Percentiles rank a stretch among this genome's conserved stretches.
Conservation (phyloP, 2,888 invertebrate species). For the Drosophila ustulata region DNA sequence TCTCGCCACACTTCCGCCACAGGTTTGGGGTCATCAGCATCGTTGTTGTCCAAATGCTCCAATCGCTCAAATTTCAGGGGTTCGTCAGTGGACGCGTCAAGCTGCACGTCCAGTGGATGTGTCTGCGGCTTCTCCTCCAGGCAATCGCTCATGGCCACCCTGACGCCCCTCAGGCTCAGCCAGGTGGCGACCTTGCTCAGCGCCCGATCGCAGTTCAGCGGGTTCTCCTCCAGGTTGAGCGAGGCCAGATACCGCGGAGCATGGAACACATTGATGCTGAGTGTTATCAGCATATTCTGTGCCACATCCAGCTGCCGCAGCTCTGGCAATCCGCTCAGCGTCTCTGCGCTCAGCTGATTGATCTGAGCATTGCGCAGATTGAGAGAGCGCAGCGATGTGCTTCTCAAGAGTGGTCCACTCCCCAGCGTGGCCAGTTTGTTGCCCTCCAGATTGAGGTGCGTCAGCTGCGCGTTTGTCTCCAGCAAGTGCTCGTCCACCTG, state of each 20-base stretch:
- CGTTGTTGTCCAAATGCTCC: constrained; percentile 44
- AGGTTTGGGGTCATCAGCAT: constrained; percentile 44
- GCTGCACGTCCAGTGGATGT: constrained; percentile 25
- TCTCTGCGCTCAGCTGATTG: constrained; percentile 86
- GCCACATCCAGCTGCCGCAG: constrained; percentile 87
- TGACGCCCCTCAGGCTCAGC: constrained; percentile 68
- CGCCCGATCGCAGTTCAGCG: constrained; percentile 86
- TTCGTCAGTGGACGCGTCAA: background rate
- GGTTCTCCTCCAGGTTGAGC: constrained; percentile 87
- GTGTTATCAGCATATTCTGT: constrained; percentile 87
- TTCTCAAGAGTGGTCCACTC: constrained; percentile 87
- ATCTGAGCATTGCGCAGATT: constrained; percentile 88
- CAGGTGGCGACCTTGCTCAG: constrained; percentile 69
- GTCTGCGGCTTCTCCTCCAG: constrained; percentile 36
- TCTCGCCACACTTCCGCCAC: constrained; percentile 53
- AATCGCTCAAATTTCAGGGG: constrained; percentile 77
- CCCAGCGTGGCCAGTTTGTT: constrained; percentile 87
- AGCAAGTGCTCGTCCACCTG: constrained; percentile 86
- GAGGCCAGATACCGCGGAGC: constrained; percentile 86
- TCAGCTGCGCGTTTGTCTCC: constrained; percentile 86
- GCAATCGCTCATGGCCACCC: constrained; percentile 73
- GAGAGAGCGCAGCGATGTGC: constrained; percentile 86
- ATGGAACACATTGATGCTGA: constrained; percentile 86
- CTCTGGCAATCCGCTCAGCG: constrained; percentile 87
- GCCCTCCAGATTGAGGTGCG: constrained; percentile 87